phyloP scores from a whole-genome alignment of 2,888 invertebrate genomes.

The Stenodera caucasica region DNA sequence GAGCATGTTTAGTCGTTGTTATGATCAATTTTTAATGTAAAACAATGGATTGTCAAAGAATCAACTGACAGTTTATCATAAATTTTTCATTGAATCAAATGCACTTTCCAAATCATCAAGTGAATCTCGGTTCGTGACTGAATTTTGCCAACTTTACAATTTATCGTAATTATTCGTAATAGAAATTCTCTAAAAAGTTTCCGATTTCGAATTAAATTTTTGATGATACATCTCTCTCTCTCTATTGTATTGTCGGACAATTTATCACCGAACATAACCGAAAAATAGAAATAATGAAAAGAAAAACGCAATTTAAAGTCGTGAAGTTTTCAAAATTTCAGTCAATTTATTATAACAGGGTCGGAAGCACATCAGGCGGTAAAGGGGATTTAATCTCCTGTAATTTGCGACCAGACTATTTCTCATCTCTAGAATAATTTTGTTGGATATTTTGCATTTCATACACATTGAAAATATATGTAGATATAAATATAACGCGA shows the following conservation, averaged over 20 bases:
- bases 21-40: background rate
- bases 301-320: background rate
- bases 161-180: background rate
- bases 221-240: background rate
- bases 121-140: no score
- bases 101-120: slow-evolving; percentile 7
- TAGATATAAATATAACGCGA: background rate
- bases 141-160: background rate
- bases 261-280: background rate
- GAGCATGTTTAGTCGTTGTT: no score
- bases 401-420: slow-evolving; percentile 3
- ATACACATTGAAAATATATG: background rate
- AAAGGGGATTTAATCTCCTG: slow-evolving; percentile 3
- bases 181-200: background rate
- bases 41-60: slow-evolving; percentile 7
- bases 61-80: slow-evolving; percentile 4
- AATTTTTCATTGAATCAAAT: slow-evolving; percentile 9
- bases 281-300: background rate
- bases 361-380: background rate
- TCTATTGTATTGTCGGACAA: background rate
- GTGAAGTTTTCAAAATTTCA: background rate
- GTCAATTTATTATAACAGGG: slow-evolving; percentile 3
- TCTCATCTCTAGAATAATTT: background rate
- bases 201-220: background rate
- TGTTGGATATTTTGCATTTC: background rate